Evolutionary conservation across 2,888 invertebrate species (phyloP).

Genomic region (Epistrophe eligans): DNA sequence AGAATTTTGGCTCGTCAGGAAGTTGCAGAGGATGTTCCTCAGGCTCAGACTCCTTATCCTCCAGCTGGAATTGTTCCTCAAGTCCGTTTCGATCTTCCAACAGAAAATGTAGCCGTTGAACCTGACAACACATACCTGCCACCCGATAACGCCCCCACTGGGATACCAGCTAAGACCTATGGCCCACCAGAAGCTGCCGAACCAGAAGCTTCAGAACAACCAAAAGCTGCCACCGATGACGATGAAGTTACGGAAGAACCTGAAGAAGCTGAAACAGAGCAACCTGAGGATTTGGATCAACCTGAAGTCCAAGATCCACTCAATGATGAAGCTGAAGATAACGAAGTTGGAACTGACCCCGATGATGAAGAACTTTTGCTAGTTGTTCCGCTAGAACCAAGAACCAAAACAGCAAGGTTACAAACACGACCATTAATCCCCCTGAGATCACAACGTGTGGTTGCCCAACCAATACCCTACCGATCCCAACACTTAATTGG

Average conservation of each 20-base stretch:
- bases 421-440: conserved; percentile 28
- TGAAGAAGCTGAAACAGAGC: conserved; percentile 23
- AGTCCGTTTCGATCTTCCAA: conserved; percentile 80
- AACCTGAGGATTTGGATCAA: conserved; percentile 42
- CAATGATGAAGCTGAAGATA: conserved; percentile 53
- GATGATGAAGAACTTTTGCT: conserved; percentile 51
- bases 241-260: conserved; percentile 23
- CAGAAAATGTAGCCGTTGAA: conserved; percentile 76
- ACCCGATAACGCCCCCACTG: conserved; percentile 75
- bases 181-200: conserved; percentile 77
- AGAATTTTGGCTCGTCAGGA: conserved; percentile 49
- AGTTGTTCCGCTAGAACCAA: conserved; percentile 35
- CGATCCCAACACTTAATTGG: conserved; percentile 50
- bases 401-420: conserved; percentile 34
- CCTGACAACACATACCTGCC: conserved; percentile 79
- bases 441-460: conserved; percentile 20
- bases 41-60: conserved; percentile 79
- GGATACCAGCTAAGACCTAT: conserved; percentile 78
- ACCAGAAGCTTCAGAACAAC: neutral
- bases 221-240: conserved; percentile 10
- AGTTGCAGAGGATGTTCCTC: conserved; percentile 44
- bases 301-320: conserved; percentile 38
- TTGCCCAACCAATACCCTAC: conserved; percentile 24
- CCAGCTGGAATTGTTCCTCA: conserved; percentile 80
- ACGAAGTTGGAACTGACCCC: conserved; percentile 44